Percentiles rank a stretch among this genome's conserved stretches.
These are phyloP conservation scores for Cataglyphis rosenhaueri DNA, from an alignment of 2,888 invertebrate species.

Conservation along the genomic window DNA sequence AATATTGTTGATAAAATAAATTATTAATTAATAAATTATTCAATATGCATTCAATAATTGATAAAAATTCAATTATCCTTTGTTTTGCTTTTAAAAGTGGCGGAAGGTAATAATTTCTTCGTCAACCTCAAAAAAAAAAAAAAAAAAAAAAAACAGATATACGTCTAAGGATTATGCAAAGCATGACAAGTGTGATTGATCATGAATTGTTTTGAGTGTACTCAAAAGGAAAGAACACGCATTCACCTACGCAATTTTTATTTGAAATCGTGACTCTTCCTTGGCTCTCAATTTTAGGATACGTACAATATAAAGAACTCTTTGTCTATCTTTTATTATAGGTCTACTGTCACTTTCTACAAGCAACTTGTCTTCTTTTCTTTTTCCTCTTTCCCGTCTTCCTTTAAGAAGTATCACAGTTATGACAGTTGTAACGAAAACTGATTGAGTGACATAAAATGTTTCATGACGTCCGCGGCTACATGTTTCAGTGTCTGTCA, in stretches of 20 bases:
- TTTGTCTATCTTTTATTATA: conserved; percentile 35
- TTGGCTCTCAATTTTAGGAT: neutral
- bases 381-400: neutral
- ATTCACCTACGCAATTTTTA: conserved; percentile 19
- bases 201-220: neutral
- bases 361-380: conserved; percentile 18
- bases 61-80: neutral
- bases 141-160: neutral
- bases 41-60: neutral
- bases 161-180: conserved; percentile 17
- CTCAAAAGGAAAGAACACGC: neutral
- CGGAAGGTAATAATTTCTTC: neutral
- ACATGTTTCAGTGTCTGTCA: conserved; percentile 13
- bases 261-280: conserved; percentile 1
- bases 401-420: conserved; percentile 12
- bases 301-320: neutral
- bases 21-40: neutral
- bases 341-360: neutral
- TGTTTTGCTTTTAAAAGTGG: neutral
- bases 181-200: conserved; percentile 8
- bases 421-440: conserved; percentile 9
- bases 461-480: conserved; percentile 9
- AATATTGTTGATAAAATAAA: neutral
- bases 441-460: conserved; percentile 4
- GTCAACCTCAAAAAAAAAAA: neutral